A percentile compares a stretch with the other conserved stretches of the same genome.
Evolutionary conservation across 1,140 invertebrate genomes (phyloP).

Genomic region (Penaeus japonicus): DNA sequence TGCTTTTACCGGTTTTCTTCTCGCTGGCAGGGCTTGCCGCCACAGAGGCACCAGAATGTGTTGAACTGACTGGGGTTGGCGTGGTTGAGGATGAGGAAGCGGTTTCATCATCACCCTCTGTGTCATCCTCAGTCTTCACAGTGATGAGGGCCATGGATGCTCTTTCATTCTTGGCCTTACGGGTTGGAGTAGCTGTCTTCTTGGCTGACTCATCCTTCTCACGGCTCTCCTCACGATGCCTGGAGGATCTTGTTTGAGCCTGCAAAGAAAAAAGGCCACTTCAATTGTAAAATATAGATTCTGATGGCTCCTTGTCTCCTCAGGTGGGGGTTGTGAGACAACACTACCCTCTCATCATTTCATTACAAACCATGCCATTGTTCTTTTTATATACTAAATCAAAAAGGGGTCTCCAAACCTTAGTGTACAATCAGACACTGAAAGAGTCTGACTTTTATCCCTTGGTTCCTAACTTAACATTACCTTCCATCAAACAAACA

Average conservation of each 20-base stretch:
- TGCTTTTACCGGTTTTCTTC: constrained; percentile 27
- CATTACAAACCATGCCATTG: too few relatives aligned
- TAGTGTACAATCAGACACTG: too few relatives aligned
- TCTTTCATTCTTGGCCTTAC: constrained; percentile 13
- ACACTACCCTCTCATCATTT: too few relatives aligned
- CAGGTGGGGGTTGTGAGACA: too few relatives aligned
- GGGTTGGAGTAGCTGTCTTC: constrained; percentile 36
- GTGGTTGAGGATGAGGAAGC: constrained; percentile 8
- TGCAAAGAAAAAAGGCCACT: not conserved
- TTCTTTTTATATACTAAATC: too few relatives aligned
- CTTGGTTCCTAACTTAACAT: too few relatives aligned
- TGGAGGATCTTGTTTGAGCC: constrained; percentile 44
- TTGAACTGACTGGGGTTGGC: not conserved
- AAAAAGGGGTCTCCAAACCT: too few relatives aligned
- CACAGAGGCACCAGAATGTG: not conserved
- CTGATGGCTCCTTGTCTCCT: too few relatives aligned
- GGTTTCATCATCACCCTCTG: constrained; percentile 3
- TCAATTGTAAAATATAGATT: too few relatives aligned
- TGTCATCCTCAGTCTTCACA: not conserved
- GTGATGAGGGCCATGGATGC: not conserved
- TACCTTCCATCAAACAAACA: too few relatives aligned
- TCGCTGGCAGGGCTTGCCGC: not conserved
- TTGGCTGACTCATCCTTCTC: constrained; percentile 38
- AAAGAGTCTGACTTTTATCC: too few relatives aligned
- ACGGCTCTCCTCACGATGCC: constrained; percentile 39